Base-by-base conservation (phyloP, 2,888 invertebrate genomes). In the Tetrapedia diversipes region DNA sequence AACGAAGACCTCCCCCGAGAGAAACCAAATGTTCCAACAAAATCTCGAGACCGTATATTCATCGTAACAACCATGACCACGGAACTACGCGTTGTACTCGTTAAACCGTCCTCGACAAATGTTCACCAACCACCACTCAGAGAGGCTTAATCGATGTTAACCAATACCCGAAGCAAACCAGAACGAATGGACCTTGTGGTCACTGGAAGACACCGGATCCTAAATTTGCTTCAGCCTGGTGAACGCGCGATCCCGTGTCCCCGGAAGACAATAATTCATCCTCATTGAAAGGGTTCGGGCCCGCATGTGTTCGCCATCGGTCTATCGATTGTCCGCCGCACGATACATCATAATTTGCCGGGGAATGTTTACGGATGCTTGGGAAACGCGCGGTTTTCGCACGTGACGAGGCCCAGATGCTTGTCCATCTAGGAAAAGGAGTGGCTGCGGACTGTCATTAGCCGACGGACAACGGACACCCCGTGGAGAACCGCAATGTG, bases 321-420 rank as follows among this genome's bases (percentile, higher is more conserved):
- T 65, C 72, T 43, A 69, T 73, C 66, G 81, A 75, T 67, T 67
- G 70, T 78, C 43, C 32, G n/a, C 14, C 27, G 59, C 53, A 65
- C 79, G 81, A 85, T 83, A 78, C 77, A 79, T 80, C 80, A 79
- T 83, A 74, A 86, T 88, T 86, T 77, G 79, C 59, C 61, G 43
- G 34, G 76, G 67, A 81, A 73, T 86, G 84, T 86, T 86, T 86
- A 86, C 85, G 72, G 84, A 85, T 81, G 83, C 67, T 63, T 78
- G 80, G 83, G 84, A 86, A 86, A 87, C 80, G 79, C 85, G 88
- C 72, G 86, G 87, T 88, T 88, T 88, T 83, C 84, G 75, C 73
- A 70, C 74, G 79, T 82, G 82, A 83, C 85, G 85, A 74, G 63
- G 66, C 71, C 88, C 91, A 91, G 88, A 90, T 90, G 91, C 61